phyloP scores from a whole-genome alignment of 2,797 vertebrate species.

The Ptychadena robeensis region DNA sequence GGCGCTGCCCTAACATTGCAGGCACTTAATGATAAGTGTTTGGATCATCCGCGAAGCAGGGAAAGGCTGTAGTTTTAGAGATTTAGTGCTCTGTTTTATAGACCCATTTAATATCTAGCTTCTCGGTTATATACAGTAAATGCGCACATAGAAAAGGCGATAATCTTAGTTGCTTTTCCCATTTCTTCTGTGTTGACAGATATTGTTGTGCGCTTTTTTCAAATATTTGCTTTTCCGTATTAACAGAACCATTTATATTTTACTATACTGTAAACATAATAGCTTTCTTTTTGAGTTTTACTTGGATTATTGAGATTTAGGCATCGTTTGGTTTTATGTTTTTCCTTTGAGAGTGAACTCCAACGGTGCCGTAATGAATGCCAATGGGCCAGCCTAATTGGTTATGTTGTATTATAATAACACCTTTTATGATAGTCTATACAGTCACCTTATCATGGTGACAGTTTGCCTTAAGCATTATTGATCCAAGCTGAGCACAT shows the following conservation, averaged over 20 bases:
- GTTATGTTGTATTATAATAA: too few species aligned
- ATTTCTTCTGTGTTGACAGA: neutral
- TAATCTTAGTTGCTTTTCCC: neutral
- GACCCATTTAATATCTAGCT: constrained; percentile 34
- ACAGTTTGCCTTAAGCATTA: too few species aligned
- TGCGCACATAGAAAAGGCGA: neutral
- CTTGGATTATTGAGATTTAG: neutral
- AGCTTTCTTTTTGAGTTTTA: neutral
- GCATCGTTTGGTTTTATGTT: neutral
- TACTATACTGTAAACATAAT: neutral
- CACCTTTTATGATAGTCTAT: too few species aligned
- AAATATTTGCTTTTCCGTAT: constrained; percentile 28
- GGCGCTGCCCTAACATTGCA: constrained; percentile 50
- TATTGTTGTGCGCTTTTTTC: neutral
- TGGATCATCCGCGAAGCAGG: constrained; percentile 43
- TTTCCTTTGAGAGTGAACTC: neutral
- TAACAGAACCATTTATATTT: constrained; percentile 9
- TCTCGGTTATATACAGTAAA: constrained; percentile 22
- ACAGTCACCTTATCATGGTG: too few species aligned
- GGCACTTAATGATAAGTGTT: constrained; percentile 57
- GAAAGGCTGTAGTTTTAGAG: constrained; percentile 44
- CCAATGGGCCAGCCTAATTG: too few species aligned
- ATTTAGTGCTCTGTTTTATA: constrained; percentile 39
- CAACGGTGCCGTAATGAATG: neutral
- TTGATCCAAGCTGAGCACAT: too few species aligned